Evolutionary conservation across 2,113 vertebrate species (phyloP).

Genomic region (Centrocercus urophasianus): DNA sequence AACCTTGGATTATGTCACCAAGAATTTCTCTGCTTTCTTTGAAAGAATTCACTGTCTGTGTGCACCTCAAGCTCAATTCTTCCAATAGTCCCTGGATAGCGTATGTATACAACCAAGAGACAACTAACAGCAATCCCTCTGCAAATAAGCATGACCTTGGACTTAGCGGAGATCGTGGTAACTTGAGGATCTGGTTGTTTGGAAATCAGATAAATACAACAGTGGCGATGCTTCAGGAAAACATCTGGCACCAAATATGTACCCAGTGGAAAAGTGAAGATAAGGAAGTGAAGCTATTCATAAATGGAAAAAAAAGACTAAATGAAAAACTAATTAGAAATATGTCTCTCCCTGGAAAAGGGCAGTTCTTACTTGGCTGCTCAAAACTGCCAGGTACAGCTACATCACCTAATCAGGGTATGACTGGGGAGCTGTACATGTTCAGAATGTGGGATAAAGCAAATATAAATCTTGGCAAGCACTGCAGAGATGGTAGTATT

Average conservation of each 20-base stretch:
- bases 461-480: not conserved
- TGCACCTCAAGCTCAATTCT: constrained; percentile 64
- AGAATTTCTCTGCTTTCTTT: constrained; percentile 62
- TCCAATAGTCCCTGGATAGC: constrained; percentile 50
- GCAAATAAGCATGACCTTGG: constrained; percentile 58
- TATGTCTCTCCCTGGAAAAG: constrained; percentile 42
- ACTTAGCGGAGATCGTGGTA: constrained; percentile 41
- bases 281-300: constrained; percentile 56
- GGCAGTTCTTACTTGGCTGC: constrained; percentile 73
- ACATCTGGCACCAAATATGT: constrained; percentile 67
- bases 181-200: constrained; percentile 73
- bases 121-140: not conserved
- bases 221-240: constrained; percentile 4
- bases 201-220: constrained; percentile 26
- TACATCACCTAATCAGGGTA: not conserved
- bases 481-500: constrained; percentile 61
- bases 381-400: constrained; percentile 3
- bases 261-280: constrained; percentile 63
- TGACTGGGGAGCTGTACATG: constrained; percentile 76
- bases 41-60: constrained; percentile 71
- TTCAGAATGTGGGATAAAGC: constrained; percentile 76
- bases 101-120: constrained; percentile 65
- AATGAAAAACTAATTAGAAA: not conserved
- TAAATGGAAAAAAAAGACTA: constrained; percentile 29
- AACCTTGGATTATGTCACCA: constrained; percentile 65